Conservation (phyloP, 2,888 invertebrate species). For the Lottia scabra region DNA sequence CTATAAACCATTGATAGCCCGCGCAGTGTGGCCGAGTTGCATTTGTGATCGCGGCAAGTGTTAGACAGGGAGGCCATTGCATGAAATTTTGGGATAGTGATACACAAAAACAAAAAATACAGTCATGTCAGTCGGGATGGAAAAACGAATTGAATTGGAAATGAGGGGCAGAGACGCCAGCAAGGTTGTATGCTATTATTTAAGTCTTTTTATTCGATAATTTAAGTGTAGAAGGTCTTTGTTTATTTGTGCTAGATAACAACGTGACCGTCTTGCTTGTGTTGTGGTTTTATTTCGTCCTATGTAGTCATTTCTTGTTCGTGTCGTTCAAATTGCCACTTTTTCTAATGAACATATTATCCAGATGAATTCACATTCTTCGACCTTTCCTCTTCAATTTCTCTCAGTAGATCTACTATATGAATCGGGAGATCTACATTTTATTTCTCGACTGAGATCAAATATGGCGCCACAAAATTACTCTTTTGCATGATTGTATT, state of each 20-base stretch:
- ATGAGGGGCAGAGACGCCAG: constrained; percentile 89
- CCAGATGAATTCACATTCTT: not conserved
- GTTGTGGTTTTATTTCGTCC: not conserved
- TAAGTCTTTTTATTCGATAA: constrained; percentile 16
- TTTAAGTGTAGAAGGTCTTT: not conserved
- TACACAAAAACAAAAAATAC: constrained; percentile 15
- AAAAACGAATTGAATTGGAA: constrained; percentile 88
- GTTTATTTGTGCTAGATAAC: not conserved
- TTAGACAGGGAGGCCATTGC: constrained; percentile 21
- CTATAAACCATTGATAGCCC: constrained; percentile 38
- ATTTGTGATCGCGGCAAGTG: constrained; percentile 6
- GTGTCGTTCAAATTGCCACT: constrained; percentile 2
- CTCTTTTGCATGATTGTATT: no score
- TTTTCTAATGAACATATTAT: not conserved
- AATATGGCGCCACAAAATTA: no score
- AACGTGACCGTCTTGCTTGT: not conserved
- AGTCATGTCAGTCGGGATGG: constrained; percentile 37
- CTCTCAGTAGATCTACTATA: no score
- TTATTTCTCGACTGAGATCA: no score
- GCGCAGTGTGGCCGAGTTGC: constrained; percentile 7
- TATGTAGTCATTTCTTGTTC: not conserved
- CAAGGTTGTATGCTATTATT: constrained; percentile 78
- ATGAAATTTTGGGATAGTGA: constrained; percentile 20
- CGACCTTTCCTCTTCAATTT: no score
- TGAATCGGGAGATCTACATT: no score